Base-by-base conservation (phyloP, 1,140 invertebrate genomes). In the Yoshiicerus persimilis region DNA sequence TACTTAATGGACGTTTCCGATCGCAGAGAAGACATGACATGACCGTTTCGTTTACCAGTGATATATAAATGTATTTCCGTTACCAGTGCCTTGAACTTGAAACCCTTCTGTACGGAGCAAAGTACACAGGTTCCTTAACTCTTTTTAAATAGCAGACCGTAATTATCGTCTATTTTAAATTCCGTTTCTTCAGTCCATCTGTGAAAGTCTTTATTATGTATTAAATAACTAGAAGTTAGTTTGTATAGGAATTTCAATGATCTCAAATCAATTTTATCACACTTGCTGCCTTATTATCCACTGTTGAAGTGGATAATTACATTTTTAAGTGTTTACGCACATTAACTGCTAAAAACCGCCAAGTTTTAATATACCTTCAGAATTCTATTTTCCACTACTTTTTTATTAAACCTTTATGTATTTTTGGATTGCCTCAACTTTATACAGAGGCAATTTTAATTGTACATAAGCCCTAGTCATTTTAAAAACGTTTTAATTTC, bases 51-150 rank as follows among this genome's bases (percentile, higher is more conserved):
- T 47, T 62, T 84, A 84, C 83, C 83, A 84, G 83, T 84, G 83
- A 84, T 84, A 84, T 41, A 41, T 83, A 38, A 77, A 47, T 84
- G 83, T 84, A 84, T 84, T 84, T 27, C 32, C 83, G 47, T 84
- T 84, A 84, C 83, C 83, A 84, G 83, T 84, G 83, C 83, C 83
- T 84, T 84, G 47, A 80, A 80, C 34, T 34, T 80, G 75, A n/a
- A 56, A 56, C 47, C n/a, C n/a, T 56, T 56, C 20, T 56, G 47
- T 56, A 56, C 47, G 47, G 16, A n/a, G 47, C 47, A 56, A 56
- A 56, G 47, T n/a, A 56, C 47, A 56, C 20, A 20, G n/a, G 47
- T 56, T 56, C 47, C 47, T 56, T 41, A 41, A 41, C 39, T 41
- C 9, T 41, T 56, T 56, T 56, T 20, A 56, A 56, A 56, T 56